A percentile compares a stretch with the other conserved stretches of the same genome.
Conservation (phyloP, 2,797 vertebrate genomes). For the Gymnodraco acuticeps region DNA sequence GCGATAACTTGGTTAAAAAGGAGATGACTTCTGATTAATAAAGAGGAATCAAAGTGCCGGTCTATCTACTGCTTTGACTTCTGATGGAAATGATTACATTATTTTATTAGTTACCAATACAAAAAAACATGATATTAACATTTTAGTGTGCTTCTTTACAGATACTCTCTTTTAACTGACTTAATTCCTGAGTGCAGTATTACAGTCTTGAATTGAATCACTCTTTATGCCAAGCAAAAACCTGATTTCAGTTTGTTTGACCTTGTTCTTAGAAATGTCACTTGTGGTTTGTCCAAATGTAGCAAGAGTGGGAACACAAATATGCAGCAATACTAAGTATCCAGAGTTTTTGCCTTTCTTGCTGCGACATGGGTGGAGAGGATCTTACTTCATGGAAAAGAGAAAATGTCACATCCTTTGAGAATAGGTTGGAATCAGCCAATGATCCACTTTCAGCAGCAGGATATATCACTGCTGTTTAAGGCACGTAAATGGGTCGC, state of each 20-base stretch:
- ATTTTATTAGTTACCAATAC: too few species aligned
- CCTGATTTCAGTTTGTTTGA: neutral
- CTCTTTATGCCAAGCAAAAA: neutral
- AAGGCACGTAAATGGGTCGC: constrained; percentile 58
- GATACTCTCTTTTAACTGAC: too few species aligned
- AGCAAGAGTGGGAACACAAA: neutral
- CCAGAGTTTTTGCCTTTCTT: neutral
- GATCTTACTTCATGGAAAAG: neutral
- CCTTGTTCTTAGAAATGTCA: neutral
- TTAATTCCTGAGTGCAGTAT: too few species aligned
- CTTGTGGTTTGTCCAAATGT: constrained; percentile 10
- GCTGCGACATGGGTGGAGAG: neutral
- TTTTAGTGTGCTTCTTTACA: too few species aligned
- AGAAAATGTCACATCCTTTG: constrained; percentile 46
- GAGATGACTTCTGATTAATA: too few species aligned
- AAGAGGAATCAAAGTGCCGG: too few species aligned
- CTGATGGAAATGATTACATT: too few species aligned
- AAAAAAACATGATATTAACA: too few species aligned
- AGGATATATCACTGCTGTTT: constrained; percentile 31
- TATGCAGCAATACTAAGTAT: too few species aligned
- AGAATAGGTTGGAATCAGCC: constrained; percentile 34
- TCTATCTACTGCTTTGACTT: too few species aligned
- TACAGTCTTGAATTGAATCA: neutral
- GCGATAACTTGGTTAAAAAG: too few species aligned
- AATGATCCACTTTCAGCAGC: constrained; percentile 53